Evolutionary conservation across 2,888 invertebrate species (phyloP).

Genomic region (Lasioglossum zephyrum): DNA sequence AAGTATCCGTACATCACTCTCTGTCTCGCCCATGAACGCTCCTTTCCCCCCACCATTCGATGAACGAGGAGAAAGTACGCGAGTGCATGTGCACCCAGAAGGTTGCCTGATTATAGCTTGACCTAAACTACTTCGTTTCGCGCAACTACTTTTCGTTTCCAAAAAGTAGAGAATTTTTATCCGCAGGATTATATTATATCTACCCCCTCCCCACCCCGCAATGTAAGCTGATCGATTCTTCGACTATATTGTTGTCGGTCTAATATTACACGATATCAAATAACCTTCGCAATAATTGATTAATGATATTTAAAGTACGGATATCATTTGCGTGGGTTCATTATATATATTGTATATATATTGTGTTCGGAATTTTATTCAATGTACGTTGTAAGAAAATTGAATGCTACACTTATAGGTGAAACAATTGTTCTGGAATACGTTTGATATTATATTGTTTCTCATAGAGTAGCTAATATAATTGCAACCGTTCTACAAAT

Average conservation of each 20-base stretch:
- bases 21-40: constrained; percentile 1
- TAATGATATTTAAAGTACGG: constrained; percentile 45
- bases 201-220: too few relatives aligned
- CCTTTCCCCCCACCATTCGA: constrained; percentile 7
- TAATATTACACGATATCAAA: constrained; percentile 31
- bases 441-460: neutral
- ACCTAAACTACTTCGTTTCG: constrained; percentile 69
- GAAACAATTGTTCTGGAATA: constrained; percentile 17
- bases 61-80: constrained; percentile 37
- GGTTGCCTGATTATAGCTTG: constrained; percentile 66
- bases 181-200: constrained; percentile 35
- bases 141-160: constrained; percentile 51
- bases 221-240: constrained; percentile 30
- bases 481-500: constrained; percentile 9
- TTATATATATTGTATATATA: neutral
- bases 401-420: constrained; percentile 17
- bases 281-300: constrained; percentile 48
- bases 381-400: constrained; percentile 40
- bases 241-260: constrained; percentile 24
- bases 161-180: constrained; percentile 37
- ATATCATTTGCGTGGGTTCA: constrained; percentile 13
- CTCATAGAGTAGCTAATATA: neutral
- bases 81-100: constrained; percentile 49
- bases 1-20: neutral
- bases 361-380: constrained; percentile 30